Percentiles rank a stretch among this genome's conserved stretches.
Evolutionary conservation across 2,797 vertebrate genomes (phyloP).

Genomic region (Iguana delicatissima): DNA sequence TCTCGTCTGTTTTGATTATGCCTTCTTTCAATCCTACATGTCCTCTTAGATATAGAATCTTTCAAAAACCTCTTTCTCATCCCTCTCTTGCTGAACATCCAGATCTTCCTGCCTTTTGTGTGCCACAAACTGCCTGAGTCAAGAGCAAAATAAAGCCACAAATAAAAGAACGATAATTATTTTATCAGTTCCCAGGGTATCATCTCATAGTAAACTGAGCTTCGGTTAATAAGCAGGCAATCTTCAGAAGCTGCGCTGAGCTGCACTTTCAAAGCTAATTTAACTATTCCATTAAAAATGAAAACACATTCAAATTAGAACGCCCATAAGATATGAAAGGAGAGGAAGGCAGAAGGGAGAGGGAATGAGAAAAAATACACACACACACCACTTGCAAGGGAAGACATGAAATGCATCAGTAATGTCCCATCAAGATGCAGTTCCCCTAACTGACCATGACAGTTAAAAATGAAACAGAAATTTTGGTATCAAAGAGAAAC

Average conservation of each 20-base stretch:
- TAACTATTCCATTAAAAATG: conserved; percentile 80
- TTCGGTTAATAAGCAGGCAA: conserved; percentile 75
- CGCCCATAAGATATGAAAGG: conserved; percentile 72
- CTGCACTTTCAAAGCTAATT: conserved; percentile 73
- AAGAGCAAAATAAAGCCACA: conserved; percentile 62
- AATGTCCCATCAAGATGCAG: conserved; percentile 72
- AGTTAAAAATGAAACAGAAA: conserved; percentile 92
- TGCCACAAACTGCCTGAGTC: conserved; percentile 42
- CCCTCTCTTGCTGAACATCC: conserved; percentile 47
- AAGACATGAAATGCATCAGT: conserved; percentile 70
- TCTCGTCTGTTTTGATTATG: background rate
- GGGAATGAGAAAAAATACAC: background rate
- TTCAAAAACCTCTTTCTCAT: background rate
- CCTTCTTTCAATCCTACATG: conserved; percentile 25
- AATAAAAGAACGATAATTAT: conserved; percentile 63
- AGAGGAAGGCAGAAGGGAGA: background rate
- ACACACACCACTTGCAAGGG: conserved; percentile 41
- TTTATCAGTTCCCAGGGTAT: conserved; percentile 65
- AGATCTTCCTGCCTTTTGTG: conserved; percentile 30
- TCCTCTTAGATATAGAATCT: background rate
- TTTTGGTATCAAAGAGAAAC: conserved; percentile 92
- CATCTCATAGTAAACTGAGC: conserved; percentile 71
- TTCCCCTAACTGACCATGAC: conserved; percentile 84
- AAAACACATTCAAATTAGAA: conserved; percentile 81
- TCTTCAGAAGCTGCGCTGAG: conserved; percentile 65